Conservation (phyloP, 2,888 invertebrate genomes). For the Erebia epiphron region DNA sequence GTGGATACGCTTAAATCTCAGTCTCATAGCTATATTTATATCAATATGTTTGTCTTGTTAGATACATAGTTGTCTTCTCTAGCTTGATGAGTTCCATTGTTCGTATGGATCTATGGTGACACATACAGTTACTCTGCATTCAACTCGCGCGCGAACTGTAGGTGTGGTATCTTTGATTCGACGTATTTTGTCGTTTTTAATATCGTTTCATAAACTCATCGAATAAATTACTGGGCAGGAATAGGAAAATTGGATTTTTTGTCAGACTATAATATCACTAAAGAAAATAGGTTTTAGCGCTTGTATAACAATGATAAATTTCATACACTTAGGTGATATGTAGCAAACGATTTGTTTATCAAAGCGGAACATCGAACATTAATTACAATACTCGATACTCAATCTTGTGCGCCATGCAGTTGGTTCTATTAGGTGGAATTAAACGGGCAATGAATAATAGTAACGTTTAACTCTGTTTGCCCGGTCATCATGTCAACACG, state of each 20-base stretch:
- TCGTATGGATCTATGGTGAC: no score
- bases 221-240: no score
- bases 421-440: constrained; percentile 34
- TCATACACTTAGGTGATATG: not conserved
- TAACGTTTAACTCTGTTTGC: constrained; percentile 68
- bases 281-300: no score
- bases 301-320: not conserved
- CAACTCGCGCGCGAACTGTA: no score
- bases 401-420: constrained; percentile 18
- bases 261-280: no score
- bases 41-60: not conserved
- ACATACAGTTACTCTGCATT: no score
- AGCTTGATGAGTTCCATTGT: not conserved
- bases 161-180: not conserved
- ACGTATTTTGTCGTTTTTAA: not conserved
- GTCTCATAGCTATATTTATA: not conserved
- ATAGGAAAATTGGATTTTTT: no score
- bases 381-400: constrained; percentile 17
- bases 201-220: no score
- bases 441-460: constrained; percentile 57
- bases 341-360: constrained; percentile 7
- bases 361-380: constrained; percentile 13
- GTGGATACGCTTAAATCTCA: constrained; percentile 57
- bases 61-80: not conserved
- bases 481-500: constrained; percentile 77